Percentiles rank a stretch among this genome's conserved stretches.
phyloP scores from a whole-genome alignment of 2,797 vertebrate species.

The Brotula barbata region DNA sequence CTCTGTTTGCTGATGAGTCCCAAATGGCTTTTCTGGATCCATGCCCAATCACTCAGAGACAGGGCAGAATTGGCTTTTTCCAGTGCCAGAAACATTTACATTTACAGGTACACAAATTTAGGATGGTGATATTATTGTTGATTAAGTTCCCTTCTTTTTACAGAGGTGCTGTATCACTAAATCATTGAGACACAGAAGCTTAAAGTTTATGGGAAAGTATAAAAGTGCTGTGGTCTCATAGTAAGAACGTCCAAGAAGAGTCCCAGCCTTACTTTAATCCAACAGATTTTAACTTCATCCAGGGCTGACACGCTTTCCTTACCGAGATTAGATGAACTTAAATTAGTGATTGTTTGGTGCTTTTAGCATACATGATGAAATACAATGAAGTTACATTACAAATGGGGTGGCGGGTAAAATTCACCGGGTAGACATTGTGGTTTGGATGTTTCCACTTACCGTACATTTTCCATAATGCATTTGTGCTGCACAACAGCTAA shows the following conservation, averaged over 20 bases:
- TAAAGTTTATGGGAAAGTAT: constrained; percentile 22
- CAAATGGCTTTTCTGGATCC: constrained; percentile 5
- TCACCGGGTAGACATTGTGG: too few relatives aligned
- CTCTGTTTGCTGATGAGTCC: not conserved
- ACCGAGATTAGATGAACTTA: not conserved
- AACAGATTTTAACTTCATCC: not conserved
- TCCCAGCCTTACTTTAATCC: constrained; percentile 6
- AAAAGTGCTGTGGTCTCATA: constrained; percentile 5
- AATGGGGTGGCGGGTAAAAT: too few relatives aligned
- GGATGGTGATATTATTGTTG: not conserved
- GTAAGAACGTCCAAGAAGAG: not conserved
- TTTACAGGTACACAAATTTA: not conserved
- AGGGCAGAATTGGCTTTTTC: not conserved
- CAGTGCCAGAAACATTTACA: not conserved
- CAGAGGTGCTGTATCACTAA: constrained; percentile 3
- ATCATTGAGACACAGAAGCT: constrained; percentile 3
- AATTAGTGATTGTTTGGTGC: not conserved
- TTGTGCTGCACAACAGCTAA: too few relatives aligned
- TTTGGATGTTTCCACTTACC: too few relatives aligned
- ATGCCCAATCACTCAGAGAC: constrained; percentile 2
- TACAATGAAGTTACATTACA: not conserved
- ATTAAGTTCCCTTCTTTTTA: constrained; percentile 5
- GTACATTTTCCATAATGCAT: not conserved
- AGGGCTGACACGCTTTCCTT: not conserved
- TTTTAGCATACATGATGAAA: not conserved